These are phyloP conservation scores for Eutolmus rufibarbis DNA, from an alignment of 2,888 invertebrate species.

Conservation along the genomic window DNA sequence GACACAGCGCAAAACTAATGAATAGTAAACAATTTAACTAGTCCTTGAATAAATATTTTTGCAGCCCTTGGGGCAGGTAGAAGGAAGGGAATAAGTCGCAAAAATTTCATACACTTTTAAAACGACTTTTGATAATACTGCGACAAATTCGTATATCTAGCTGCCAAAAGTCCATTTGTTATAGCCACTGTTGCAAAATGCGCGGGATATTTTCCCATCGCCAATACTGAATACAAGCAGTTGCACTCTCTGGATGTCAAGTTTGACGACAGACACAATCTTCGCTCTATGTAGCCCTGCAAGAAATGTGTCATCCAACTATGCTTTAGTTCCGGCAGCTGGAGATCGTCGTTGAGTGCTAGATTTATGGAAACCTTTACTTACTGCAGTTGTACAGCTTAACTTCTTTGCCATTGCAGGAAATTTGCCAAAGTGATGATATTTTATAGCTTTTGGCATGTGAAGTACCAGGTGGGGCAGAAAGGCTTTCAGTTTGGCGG, in stretches of 20 bases:
- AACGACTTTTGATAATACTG: background rate
- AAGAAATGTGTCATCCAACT: background rate
- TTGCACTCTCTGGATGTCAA: background rate
- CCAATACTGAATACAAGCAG: background rate
- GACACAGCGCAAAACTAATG: slow-evolving; percentile 29
- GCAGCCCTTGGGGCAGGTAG: background rate
- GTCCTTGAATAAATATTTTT: background rate
- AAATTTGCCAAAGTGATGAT: background rate
- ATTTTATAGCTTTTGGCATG: background rate
- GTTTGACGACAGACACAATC: background rate
- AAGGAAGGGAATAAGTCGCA: background rate
- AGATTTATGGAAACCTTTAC: background rate
- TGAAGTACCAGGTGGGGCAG: background rate
- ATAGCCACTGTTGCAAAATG: background rate
- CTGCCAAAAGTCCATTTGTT: background rate
- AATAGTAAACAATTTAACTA: slow-evolving; percentile 18
- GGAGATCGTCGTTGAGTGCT: background rate
- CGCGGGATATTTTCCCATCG: background rate
- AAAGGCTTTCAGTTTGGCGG: background rate
- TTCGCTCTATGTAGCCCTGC: background rate
- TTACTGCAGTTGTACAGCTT: background rate
- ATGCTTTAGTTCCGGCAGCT: background rate
- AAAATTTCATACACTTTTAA: background rate
- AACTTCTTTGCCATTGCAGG: background rate
- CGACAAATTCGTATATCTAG: background rate